Base-by-base conservation (phyloP, 2,888 invertebrate species). In the Spisula solida region DNA sequence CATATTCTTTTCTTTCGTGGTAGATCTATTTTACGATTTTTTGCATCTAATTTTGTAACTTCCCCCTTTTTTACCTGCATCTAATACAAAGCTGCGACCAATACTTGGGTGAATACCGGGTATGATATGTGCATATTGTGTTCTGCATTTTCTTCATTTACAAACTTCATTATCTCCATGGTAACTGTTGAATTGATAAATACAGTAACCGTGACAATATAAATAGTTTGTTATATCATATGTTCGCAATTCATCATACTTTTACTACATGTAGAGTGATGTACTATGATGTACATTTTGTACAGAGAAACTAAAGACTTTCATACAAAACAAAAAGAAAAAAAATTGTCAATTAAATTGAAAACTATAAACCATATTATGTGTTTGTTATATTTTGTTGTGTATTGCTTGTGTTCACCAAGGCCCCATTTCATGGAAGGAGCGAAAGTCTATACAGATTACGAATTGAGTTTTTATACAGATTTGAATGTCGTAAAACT, bases 301-400 rank as follows among this genome's bases (percentile, higher is more conserved):
- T 87, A 87, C 82, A 87, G 87, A 82, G 51, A 75, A 41, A 78
- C 78, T 85, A 79, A 82, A 79, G 47, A 29, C 78, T 87, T 87
- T 87, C 87, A 87, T 87, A 87, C 75, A 87, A 82, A 82, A 75
- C 47, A 56, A 41, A 87, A 70, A 75, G 82, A 78, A 86, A 78
- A 87, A 82, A 87, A 87, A 75, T 87, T 87, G 87, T 87, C 87
- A 78, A 87, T 82, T 87, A 87, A 87, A 85, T 56, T 79, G 51
- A 55, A 85, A 85, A 85, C 51, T 51, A 85, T 79, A 47, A 70
- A 83, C 25, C 66, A n/a, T 70, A 47, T 48, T 83, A 29, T 70
- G 56, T 55, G 31, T 78, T 78, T 70, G 29, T 75, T 83, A 31
- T 70, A 29, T 55, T 34, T 78, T 78, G 41, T 47, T 78, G 34